Conservation (phyloP, 2,113 vertebrate species). For the Arothron firmamentum region DNA sequence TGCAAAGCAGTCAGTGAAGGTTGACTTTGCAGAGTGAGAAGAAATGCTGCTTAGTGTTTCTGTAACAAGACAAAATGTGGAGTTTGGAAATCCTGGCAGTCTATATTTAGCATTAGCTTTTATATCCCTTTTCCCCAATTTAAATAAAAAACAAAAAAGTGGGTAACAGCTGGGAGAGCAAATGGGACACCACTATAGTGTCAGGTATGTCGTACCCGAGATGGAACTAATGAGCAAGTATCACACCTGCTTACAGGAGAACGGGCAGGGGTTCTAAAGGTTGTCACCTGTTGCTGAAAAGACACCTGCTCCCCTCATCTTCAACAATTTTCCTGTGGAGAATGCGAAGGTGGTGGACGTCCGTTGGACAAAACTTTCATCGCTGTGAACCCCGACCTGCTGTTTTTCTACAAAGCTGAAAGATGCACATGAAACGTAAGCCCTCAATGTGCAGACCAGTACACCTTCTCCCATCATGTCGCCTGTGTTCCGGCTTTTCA, state of each 20-base stretch:
- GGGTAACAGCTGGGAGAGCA: slow-evolving; percentile 15
- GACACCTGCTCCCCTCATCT: slow-evolving; percentile 50
- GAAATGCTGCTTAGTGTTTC: no score
- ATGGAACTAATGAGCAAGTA: slow-evolving; percentile 53
- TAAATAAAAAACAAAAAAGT: slow-evolving; percentile 2
- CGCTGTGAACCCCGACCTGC: slow-evolving; percentile 26
- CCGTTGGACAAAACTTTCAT: slow-evolving; percentile 9
- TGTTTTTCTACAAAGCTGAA: slow-evolving; percentile 29
- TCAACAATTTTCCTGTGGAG: slow-evolving; percentile 30
- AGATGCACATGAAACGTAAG: slow-evolving; percentile 13
- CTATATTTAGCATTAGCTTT: no score
- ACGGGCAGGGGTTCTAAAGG: slow-evolving; percentile 44
- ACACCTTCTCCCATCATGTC: slow-evolving; percentile 35
- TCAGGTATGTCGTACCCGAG: slow-evolving; percentile 25
- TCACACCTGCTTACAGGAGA: slow-evolving; percentile 32
- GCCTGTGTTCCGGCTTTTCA: slow-evolving; percentile 31
- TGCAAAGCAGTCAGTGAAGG: slow-evolving; percentile 52
- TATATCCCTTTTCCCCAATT: neutral
- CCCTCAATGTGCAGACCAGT: slow-evolving; percentile 31
- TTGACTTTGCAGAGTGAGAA: slow-evolving; percentile 18
- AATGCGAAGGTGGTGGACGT: slow-evolving; percentile 4
- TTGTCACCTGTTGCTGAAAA: slow-evolving; percentile 31
- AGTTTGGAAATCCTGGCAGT: no score
- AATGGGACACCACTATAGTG: slow-evolving; percentile 4
- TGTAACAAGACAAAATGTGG: no score